These are phyloP conservation scores for Periophthalmus magnuspinnatus DNA, from an alignment of 2,797 vertebrate species.

Conservation along the genomic window DNA sequence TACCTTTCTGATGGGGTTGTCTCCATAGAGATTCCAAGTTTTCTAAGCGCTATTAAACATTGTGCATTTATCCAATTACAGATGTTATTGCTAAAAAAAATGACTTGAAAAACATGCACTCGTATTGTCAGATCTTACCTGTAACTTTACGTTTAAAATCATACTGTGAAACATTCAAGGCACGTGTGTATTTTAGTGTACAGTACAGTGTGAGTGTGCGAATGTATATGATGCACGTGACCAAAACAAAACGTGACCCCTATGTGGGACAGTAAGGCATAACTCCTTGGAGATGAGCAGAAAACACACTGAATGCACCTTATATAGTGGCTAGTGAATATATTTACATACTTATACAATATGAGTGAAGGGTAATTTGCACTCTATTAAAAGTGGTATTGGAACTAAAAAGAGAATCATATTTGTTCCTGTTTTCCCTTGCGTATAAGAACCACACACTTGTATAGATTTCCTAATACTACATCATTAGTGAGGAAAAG, in stretches of 20 bases:
- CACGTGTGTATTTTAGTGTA: no score
- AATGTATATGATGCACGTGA: no score
- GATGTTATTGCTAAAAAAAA: no score
- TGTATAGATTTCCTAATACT: slow-evolving; percentile 17
- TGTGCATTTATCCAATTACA: no score
- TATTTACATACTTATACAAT: not conserved
- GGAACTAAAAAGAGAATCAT: not conserved
- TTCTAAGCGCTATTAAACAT: no score
- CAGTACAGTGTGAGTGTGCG: no score
- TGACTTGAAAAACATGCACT: no score
- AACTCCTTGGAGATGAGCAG: no score
- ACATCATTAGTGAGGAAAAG: slow-evolving; percentile 28
- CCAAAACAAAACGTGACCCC: no score
- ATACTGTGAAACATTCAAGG: no score
- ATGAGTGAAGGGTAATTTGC: slow-evolving; percentile 6
- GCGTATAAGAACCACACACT: not conserved
- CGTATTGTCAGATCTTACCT: not conserved
- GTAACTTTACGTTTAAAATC: not conserved
- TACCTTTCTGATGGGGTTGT: not conserved
- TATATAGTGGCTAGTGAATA: not conserved
- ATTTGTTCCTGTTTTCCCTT: not conserved
- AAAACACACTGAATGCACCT: no score
- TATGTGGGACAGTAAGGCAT: no score
- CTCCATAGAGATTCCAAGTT: not conserved
- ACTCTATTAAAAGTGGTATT: not conserved